Evolutionary conservation across 2,113 vertebrate genomes (phyloP).

Genomic region (Alethe castanea): DNA sequence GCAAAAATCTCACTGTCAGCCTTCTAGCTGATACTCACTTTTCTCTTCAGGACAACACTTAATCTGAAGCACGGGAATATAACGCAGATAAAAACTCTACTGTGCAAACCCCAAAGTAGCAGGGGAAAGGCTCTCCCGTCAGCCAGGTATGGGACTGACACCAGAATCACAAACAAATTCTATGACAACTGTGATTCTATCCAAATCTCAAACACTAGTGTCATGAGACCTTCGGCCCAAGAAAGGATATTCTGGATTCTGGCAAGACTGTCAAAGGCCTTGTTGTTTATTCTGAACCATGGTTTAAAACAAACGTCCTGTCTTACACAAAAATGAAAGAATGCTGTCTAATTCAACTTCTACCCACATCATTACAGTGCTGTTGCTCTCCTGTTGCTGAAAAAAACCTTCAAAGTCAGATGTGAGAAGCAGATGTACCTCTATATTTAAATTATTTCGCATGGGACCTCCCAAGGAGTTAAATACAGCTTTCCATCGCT

Average conservation of each 20-base stretch:
- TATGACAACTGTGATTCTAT: background rate
- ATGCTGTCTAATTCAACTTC: background rate
- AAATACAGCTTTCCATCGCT: background rate
- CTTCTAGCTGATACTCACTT: background rate
- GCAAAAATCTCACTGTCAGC: background rate
- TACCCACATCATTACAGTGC: background rate
- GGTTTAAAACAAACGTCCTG: background rate
- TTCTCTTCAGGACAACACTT: background rate
- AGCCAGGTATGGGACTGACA: background rate
- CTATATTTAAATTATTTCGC: background rate
- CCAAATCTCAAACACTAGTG: background rate
- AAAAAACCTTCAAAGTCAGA: background rate
- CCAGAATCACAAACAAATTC: background rate
- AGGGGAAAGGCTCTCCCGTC: background rate
- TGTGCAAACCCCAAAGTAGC: background rate
- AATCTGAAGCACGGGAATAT: background rate
- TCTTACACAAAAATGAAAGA: background rate
- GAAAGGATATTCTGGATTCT: background rate
- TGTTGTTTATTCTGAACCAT: background rate
- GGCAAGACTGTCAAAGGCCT: background rate
- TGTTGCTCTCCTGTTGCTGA: background rate
- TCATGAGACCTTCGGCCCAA: background rate
- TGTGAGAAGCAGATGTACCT: background rate
- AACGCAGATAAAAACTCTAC: background rate
- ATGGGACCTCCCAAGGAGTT: background rate